Base-by-base conservation (phyloP, 2,113 vertebrate species). In the Neogobius melanostomus region DNA sequence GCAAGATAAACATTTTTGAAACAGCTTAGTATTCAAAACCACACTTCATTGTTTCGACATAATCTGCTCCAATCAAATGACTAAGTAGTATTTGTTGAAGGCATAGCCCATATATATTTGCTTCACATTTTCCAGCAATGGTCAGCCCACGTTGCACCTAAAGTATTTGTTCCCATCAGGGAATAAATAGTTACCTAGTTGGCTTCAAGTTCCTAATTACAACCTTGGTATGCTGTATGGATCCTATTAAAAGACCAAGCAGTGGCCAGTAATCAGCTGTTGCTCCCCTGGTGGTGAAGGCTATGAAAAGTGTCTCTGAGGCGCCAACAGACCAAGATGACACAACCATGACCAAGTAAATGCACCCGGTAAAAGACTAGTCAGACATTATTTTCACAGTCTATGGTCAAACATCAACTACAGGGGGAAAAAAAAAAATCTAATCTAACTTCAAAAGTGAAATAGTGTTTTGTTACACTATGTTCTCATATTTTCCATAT, bases 191-290 rank as follows among this genome's bases (percentile, higher is more conserved):
- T 61, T 8, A 14, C 11, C 7, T 61, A 45, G 12, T 42, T 43
- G 28, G 28, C 28, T 11, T 12, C 36, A 14, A 43, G 57, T 15
- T 17, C 4, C 21, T 44, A 44, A 45, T 45, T 45, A 45, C 36
- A 44, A 9, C 43, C 60, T 63, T 63, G 42, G 8, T 45, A 62
- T 62, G 61, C n/a, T 16, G 16, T 12, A 12, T n/a, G 1, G 4
- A 6, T 28, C 15, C 0, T 4, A 11, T 21, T 1, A 0, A 17
- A 7, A 8, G 10, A 3, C 3, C 0, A 50, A 61, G 61, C 14
- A 63, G 15, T 43, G 43, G 44, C 43, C 11, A 46, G 46, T 47
- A 63, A 63, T 63, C 44, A 47, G 61, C 43, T 63, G 61, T 45
- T 63, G 44, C 61, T n/a, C 43, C 8, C 60, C 36, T 9, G 21